These are phyloP conservation scores for Panzeria rudis DNA, from an alignment of 2,888 invertebrate species.

Conservation along the genomic window DNA sequence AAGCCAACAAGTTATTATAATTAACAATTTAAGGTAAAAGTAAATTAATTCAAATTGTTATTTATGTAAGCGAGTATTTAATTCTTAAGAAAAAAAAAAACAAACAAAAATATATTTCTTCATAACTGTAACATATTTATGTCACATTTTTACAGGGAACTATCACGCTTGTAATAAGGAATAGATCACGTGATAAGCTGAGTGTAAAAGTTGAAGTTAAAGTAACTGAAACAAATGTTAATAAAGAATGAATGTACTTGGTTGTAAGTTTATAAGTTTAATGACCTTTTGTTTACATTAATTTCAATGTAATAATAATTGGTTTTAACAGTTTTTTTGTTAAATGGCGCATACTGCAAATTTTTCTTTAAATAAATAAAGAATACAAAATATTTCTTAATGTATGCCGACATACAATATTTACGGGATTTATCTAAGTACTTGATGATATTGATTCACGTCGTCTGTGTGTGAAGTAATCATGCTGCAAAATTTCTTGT, in stretches of 20 bases:
- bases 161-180: constrained; percentile 39
- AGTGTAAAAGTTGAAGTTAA: constrained; percentile 3
- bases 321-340: not conserved
- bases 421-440: too few relatives aligned
- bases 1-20: too few relatives aligned
- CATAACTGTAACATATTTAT: not conserved
- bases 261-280: constrained; percentile 25
- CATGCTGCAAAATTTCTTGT: too few relatives aligned
- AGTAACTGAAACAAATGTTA: constrained; percentile 10
- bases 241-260: constrained; percentile 12
- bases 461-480: too few relatives aligned
- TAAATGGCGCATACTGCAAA: too few relatives aligned
- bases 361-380: not conserved
- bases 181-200: constrained; percentile 46
- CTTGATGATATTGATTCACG: too few relatives aligned
- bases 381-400: too few relatives aligned
- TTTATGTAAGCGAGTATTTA: not conserved
- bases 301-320: constrained; percentile 15
- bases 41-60: constrained; percentile 18
- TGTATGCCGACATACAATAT: not conserved
- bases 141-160: not conserved
- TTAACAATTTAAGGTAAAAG: constrained; percentile 25
- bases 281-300: constrained; percentile 37
- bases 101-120: too few relatives aligned
- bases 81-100: not conserved